phyloP scores from a whole-genome alignment of 2,888 invertebrate species.

The Creontiades dilutus region DNA sequence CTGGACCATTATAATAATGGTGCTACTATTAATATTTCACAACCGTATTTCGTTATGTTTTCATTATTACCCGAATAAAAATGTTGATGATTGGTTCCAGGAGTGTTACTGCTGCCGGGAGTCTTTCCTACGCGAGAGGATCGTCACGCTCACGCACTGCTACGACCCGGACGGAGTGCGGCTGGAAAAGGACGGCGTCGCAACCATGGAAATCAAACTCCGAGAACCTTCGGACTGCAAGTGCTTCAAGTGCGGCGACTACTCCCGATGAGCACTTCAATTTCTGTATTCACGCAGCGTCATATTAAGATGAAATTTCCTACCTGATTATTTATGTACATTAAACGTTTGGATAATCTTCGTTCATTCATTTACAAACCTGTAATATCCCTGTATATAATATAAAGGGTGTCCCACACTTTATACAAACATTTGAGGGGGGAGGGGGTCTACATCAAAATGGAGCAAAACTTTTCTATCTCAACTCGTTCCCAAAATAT shows the following conservation, averaged over 20 bases:
- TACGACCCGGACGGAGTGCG: constrained; percentile 92
- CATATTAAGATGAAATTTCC: not conserved
- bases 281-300: not conserved
- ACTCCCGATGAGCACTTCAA: constrained; percentile 80
- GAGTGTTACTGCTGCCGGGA: constrained; percentile 96
- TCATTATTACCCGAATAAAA: too few relatives aligned
- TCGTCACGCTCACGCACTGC: constrained; percentile 89
- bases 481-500: too few relatives aligned
- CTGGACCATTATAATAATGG: too few relatives aligned
- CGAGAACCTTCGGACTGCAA: constrained; percentile 93
- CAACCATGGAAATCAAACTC: constrained; percentile 89
- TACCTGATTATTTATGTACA: not conserved
- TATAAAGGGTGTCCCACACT: too few relatives aligned
- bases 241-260: constrained; percentile 94
- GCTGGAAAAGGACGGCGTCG: constrained; percentile 84
- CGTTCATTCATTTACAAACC: not conserved
- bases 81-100: constrained; percentile 81
- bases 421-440: too few relatives aligned
- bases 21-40: too few relatives aligned
- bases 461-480: too few relatives aligned
- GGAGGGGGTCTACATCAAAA: too few relatives aligned
- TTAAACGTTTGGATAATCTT: constrained; percentile 8
- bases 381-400: too few relatives aligned
- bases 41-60: too few relatives aligned
- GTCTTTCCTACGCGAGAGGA: constrained; percentile 89